A percentile compares a stretch with the other conserved stretches of the same genome.
These are phyloP conservation scores for Rhyzopertha dominica DNA, from an alignment of 1,140 invertebrate genomes.

Conservation along the genomic window DNA sequence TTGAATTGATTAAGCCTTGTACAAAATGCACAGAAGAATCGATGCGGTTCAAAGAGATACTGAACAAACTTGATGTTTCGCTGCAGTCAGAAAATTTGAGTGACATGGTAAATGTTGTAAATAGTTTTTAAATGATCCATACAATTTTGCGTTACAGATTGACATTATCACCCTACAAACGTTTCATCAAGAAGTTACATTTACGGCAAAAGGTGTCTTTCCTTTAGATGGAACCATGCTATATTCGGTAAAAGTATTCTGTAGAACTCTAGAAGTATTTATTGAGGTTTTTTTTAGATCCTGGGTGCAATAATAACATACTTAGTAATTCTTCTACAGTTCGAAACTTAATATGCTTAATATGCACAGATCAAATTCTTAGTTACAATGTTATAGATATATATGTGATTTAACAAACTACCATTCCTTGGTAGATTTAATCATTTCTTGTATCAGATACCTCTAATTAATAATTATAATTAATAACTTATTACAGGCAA, in stretches of 20 bases:
- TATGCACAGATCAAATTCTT: slow-evolving; percentile 16
- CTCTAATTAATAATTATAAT: slow-evolving; percentile 2
- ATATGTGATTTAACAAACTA: too few relatives aligned
- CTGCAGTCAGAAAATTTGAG: slow-evolving; percentile 5
- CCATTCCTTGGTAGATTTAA: too few relatives aligned
- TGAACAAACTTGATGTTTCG: background rate
- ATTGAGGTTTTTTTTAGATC: slow-evolving; percentile 10
- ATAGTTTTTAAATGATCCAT: background rate
- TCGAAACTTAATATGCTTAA: slow-evolving; percentile 9
- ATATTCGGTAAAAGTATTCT: slow-evolving; percentile 1
- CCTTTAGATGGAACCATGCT: slow-evolving; percentile 5
- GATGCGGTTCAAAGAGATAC: background rate
- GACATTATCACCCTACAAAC: slow-evolving; percentile 2
- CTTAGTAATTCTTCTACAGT: slow-evolving; percentile 13
- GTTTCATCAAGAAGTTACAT: slow-evolving; percentile 5
- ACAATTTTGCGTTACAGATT: slow-evolving; percentile 3
- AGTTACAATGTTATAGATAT: too few relatives aligned
- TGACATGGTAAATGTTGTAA: slow-evolving; percentile 2
- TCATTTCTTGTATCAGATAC: background rate
- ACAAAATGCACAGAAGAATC: too few relatives aligned
- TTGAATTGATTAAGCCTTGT: slow-evolving; percentile 6
- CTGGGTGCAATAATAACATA: slow-evolving; percentile 7
- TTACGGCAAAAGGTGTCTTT: too few relatives aligned
- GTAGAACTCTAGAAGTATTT: background rate
- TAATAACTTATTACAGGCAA: too few relatives aligned